phyloP scores from a whole-genome alignment of 2,888 invertebrate genomes.

The Drosophila macrospina region DNA sequence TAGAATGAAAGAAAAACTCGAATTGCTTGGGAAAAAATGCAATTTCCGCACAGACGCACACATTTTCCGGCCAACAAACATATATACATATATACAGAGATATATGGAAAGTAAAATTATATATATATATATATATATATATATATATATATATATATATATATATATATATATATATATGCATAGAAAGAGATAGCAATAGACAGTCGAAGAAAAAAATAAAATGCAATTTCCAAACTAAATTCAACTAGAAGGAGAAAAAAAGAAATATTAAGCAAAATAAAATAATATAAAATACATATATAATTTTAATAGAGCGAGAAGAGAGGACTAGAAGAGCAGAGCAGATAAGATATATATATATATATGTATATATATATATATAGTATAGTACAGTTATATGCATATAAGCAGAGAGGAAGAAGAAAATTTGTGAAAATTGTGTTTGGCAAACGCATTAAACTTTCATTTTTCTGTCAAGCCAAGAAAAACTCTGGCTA shows the following conservation, averaged over 20 bases:
- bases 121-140: slow-evolving; percentile 33
- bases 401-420: slow-evolving; percentile 2
- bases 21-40: slow-evolving; percentile 66
- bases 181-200: slow-evolving; percentile 16
- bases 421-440: slow-evolving; percentile 69
- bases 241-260: slow-evolving; percentile 34
- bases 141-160: slow-evolving; percentile 16
- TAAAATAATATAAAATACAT: slow-evolving; percentile 8
- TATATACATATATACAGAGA: slow-evolving; percentile 31
- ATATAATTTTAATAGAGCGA: not conserved
- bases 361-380: not conserved
- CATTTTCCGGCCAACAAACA: slow-evolving; percentile 80
- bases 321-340: too few species aligned
- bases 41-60: slow-evolving; percentile 84
- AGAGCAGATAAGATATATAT: too few species aligned
- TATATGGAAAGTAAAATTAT: slow-evolving; percentile 26
- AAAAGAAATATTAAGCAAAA: slow-evolving; percentile 29
- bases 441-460: slow-evolving; percentile 83
- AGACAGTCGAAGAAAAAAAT: not conserved
- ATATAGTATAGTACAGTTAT: slow-evolving; percentile 2
- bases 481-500: slow-evolving; percentile 57
- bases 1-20: slow-evolving; percentile 41
- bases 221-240: slow-evolving; percentile 49
- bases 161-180: slow-evolving; percentile 30
- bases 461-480: slow-evolving; percentile 83